Evolutionary conservation across 2,888 invertebrate genomes (phyloP).

Genomic region (Diachrysia chrysitis): DNA sequence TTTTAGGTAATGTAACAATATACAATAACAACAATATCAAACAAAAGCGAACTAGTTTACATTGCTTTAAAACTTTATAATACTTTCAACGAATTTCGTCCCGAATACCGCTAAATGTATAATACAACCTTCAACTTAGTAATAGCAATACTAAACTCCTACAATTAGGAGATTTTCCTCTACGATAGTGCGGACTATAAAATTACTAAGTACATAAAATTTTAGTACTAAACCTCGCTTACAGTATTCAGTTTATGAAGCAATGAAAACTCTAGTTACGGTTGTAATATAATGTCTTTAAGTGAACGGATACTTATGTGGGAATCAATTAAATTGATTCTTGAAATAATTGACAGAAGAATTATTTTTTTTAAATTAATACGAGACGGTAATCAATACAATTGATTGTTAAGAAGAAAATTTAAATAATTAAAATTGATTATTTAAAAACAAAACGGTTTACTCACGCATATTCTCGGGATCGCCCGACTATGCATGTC

Average conservation of each 20-base stretch:
- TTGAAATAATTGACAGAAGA: background rate
- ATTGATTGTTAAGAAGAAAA: too few species aligned
- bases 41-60: background rate
- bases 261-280: constrained; percentile 7
- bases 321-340: background rate
- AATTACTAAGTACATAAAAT: constrained; percentile 13
- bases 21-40: too few species aligned
- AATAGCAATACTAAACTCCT: constrained; percentile 2
- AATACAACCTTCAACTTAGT: background rate
- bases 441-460: too few species aligned
- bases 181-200: constrained; percentile 7
- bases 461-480: too few species aligned
- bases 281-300: background rate
- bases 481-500: too few species aligned
- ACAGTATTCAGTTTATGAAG: constrained; percentile 11
- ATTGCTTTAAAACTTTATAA: background rate
- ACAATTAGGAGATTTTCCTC: constrained; percentile 9
- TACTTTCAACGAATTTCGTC: background rate
- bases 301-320: background rate
- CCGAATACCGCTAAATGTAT: background rate
- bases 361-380: too few species aligned
- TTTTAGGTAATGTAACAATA: too few species aligned
- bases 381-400: too few species aligned
- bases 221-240: constrained; percentile 1
- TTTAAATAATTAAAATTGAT: too few species aligned